phyloP scores from a whole-genome alignment of 2,113 vertebrate genomes.

The Urocolius indicus region DNA sequence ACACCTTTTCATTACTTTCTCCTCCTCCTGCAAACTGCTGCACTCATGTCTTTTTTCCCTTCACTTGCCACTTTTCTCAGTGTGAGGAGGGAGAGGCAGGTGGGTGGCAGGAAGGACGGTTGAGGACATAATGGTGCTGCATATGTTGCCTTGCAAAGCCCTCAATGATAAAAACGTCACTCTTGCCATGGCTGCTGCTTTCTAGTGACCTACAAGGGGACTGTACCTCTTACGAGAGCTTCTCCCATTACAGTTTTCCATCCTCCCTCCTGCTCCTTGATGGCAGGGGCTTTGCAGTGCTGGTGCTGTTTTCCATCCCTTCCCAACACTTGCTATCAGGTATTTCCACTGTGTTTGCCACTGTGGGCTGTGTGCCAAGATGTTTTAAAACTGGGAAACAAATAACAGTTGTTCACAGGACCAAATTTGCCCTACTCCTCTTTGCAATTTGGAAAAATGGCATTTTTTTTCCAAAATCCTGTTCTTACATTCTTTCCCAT shows the following conservation, averaged over 20 bases:
- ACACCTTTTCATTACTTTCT: background rate
- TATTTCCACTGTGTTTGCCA: background rate
- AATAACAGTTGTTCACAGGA: background rate
- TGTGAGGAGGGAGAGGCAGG: background rate
- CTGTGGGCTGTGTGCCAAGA: background rate
- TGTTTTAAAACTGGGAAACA: background rate
- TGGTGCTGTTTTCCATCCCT: background rate
- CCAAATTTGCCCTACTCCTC: background rate
- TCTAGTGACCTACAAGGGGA: background rate
- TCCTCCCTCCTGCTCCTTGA: background rate
- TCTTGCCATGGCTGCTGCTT: background rate
- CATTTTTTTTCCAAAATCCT: background rate
- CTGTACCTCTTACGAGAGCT: background rate
- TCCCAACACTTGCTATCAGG: fast-evolving
- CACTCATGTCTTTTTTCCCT: background rate
- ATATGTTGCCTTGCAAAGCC: background rate
- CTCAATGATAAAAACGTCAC: background rate
- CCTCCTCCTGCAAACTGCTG: background rate
- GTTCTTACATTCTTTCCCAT: background rate
- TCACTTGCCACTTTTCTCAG: background rate
- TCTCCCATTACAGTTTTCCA: background rate
- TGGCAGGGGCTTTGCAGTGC: background rate
- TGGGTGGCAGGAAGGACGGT: slow-evolving; percentile 5
- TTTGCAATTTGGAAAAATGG: background rate
- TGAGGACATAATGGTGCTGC: background rate